Evolutionary conservation across 2,113 vertebrate species (phyloP), one percentile per base, ranked within the genome.

Genomic region (Otus sunia): DNA sequence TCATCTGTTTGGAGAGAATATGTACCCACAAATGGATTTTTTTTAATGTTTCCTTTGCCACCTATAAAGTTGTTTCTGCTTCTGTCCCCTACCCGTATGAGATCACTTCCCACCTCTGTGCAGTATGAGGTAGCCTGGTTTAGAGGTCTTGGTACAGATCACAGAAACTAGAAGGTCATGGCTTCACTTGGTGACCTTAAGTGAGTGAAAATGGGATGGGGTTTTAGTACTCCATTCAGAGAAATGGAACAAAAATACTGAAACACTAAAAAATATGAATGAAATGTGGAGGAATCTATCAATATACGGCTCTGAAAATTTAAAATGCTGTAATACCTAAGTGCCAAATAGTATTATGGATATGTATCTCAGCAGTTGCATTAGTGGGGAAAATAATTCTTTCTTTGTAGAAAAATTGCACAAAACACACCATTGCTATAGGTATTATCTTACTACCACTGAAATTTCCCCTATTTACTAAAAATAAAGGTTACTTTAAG

Each of bases 1-100:
- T 96, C 87, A 88, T 96, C 96, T 95, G 62, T 95, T 97, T 80
- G 85, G 80, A 92, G 76, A 86, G 88, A 93, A 34, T 69, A 92
- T 43, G 85, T 86, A 59, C 78, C 94, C 92, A 64, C 81, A 90
- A 96, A 94, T 79, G 93, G 92, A 69, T 90, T 92, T 87, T 78
- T 68, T 69, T 74, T 45, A 52, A 88, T 76, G 92, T 75, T 96
- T 87, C 85, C 86, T 93, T 85, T 94, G 85, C 81, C 85, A 93
- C 92, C 90, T 80, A 93, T 88, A 55, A 95, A 92, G 67, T n/a
- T 69, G 59, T 37, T 95, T 88, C 81, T 95, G 78, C 78, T 68
- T 79, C 88, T 88, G 92, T 73, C 95, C 81, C 67, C 76, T 86
- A 37, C 53, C 45, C 37, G 0, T 32, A 79, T 95, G 96, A 97